Evolutionary conservation across 2,797 vertebrate genomes (phyloP).

Genomic region (Rhabdophis nuchalis): DNA sequence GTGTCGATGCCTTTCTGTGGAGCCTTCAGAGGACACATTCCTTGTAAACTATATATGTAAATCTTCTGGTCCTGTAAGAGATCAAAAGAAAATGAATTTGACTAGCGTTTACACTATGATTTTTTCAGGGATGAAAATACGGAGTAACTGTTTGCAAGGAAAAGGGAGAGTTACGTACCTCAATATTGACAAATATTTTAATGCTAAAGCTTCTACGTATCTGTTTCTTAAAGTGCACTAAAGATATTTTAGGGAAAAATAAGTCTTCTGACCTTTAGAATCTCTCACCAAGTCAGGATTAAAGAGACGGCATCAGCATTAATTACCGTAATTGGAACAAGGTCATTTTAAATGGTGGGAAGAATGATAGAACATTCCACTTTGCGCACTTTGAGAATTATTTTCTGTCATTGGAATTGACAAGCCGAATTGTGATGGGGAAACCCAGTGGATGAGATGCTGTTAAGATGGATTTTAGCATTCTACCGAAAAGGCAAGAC

Average conservation of each 20-base stretch:
- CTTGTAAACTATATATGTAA: conserved; percentile 89
- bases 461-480: not conserved
- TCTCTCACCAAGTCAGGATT: conserved; percentile 1
- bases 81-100: conserved; percentile 14
- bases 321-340: not conserved
- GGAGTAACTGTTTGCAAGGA: not conserved
- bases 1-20: conserved; percentile 86
- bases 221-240: not conserved
- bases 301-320: conserved; percentile 4
- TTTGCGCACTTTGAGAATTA: not conserved
- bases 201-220: not conserved
- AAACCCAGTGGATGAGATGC: not conserved
- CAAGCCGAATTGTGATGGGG: not conserved
- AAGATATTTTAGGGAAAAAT: not conserved
- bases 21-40: conserved; percentile 90
- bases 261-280: not conserved
- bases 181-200: not conserved
- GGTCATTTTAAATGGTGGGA: not conserved
- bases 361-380: not conserved
- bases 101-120: fast-evolving
- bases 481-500: not conserved
- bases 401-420: not conserved
- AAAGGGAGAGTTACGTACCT: not conserved
- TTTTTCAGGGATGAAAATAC: not conserved
- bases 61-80: conserved; percentile 88